These are phyloP conservation scores for Hoplostethus atlanticus DNA, from an alignment of 2,797 vertebrate species.

Conservation along the genomic window DNA sequence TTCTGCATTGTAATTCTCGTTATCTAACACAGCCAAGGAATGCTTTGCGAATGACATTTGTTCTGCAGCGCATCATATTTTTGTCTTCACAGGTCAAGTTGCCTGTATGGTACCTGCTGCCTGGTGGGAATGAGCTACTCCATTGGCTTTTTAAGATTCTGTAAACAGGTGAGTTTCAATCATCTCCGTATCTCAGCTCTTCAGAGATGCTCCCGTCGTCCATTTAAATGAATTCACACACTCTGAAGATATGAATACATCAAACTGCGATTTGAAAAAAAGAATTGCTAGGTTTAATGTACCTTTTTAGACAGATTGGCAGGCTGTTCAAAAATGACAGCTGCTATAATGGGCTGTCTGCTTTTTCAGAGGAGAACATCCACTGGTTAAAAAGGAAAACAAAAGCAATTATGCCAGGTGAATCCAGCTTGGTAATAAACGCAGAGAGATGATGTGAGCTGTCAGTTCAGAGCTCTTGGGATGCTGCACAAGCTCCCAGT, in stretches of 20 bases:
- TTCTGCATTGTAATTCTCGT: not conserved
- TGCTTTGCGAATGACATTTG: not conserved
- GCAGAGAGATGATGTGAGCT: constrained; percentile 74
- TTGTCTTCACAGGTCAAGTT: constrained; percentile 88
- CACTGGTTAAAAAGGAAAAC: constrained; percentile 51
- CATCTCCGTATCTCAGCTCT: constrained; percentile 25
- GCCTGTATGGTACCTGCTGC: constrained; percentile 94
- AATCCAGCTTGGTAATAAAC: constrained; percentile 72
- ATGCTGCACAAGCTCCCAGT: constrained; percentile 56
- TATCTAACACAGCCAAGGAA: not conserved
- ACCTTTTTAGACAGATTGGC: constrained; percentile 43
- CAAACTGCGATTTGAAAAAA: constrained; percentile 9
- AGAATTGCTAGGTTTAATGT: constrained; percentile 26
- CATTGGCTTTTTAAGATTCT: constrained; percentile 97
- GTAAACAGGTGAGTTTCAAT: constrained; percentile 92
- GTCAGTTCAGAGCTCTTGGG: constrained; percentile 68
- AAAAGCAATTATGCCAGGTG: constrained; percentile 74
- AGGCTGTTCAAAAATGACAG: constrained; percentile 65
- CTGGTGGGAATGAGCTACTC: constrained; percentile 93
- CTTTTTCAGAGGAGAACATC: constrained; percentile 63
- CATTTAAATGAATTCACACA: constrained; percentile 25
- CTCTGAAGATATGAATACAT: constrained; percentile 26
- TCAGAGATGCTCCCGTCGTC: constrained; percentile 2
- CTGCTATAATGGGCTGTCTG: constrained; percentile 65
- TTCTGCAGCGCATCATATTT: constrained; percentile 3